These are phyloP conservation scores for Lampropteryx suffumata DNA, from an alignment of 2,888 invertebrate species.

Conservation along the genomic window DNA sequence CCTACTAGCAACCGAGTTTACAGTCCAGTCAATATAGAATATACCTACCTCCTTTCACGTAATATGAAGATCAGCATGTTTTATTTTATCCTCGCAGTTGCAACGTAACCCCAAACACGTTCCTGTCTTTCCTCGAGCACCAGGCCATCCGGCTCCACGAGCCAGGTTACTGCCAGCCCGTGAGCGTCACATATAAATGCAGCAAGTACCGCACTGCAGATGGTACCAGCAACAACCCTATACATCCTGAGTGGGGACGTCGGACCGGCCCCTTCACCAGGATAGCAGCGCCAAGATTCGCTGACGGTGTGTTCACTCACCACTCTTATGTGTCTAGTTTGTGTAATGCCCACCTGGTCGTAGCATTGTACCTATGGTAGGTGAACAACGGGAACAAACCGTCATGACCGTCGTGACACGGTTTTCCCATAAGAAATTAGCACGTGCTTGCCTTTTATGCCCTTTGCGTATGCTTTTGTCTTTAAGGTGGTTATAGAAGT, in stretches of 20 bases:
- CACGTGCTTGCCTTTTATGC: too few species aligned
- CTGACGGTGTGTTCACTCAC: conserved; percentile 79
- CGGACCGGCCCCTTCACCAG: conserved; percentile 81
- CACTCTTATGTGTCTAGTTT: neutral
- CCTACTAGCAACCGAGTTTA: too few species aligned
- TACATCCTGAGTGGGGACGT: conserved; percentile 86
- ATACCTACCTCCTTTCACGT: too few species aligned
- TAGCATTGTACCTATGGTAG: too few species aligned
- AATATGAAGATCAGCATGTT: too few species aligned
- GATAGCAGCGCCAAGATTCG: conserved; percentile 83
- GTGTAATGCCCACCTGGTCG: too few species aligned
- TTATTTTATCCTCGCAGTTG: conserved; percentile 38
- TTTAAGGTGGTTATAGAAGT: too few species aligned
- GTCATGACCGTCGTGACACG: too few species aligned
- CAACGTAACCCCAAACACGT: conserved; percentile 72
- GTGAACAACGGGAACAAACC: too few species aligned
- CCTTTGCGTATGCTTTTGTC: too few species aligned
- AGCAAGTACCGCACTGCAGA: conserved; percentile 87
- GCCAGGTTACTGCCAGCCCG: conserved; percentile 54
- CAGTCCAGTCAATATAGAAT: too few species aligned
- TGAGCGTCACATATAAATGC: conserved; percentile 47
- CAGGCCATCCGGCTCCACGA: conserved; percentile 59
- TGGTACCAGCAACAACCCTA: conserved; percentile 90
- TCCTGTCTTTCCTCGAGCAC: conserved; percentile 71
- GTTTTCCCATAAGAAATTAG: too few species aligned